Evolutionary conservation across 1,140 invertebrate genomes (phyloP), one percentile per base, ranked within the genome.

Genomic region (Trachymyrmex septentrionalis): DNA sequence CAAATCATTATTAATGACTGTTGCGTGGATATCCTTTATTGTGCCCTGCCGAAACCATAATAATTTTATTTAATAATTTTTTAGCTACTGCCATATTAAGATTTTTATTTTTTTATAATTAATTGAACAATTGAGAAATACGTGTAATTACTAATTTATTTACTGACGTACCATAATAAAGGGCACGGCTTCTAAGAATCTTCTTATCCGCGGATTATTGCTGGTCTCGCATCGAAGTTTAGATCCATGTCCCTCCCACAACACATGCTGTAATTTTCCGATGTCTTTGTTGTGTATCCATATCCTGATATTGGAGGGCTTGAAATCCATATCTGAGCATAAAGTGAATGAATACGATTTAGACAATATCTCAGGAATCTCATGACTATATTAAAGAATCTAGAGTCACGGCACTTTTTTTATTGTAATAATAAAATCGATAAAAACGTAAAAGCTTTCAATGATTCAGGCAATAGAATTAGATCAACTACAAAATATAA

Each of bases 251-350:
- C 98, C 98, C 90, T 98, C 97, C 97, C 98, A 98, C 14, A 99
- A 96, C 2, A 98, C 97, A 91, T 97, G 97, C 92, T 98, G 97
- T 64, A 99, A 94, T 91, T 97, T 97, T 24, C 96, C 96, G 92
- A 99, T 96, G 94, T 99, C 98, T 92, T 97, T 96, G 93, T 98
- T 98, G 93, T 98, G 98, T 87, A 99, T 98, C 98, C 98, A 99
- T 95, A 98, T 98, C 85, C 98, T 96, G 86, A 99, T 98, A 91
- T 98, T 98, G 61, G 98, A 97, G 53, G 97, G 97, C 92, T 98
- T 98, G 90, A 97, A 97, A 91, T 97, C 97, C 91, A 97, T 95
- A 93, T 95, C 97, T 97, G 34, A 38, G 34, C 6, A 38, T 38
- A 27, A 69, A 86, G 21, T 4, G 5, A 57, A 10, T 9, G 12